Conservation (phyloP, 2,113 vertebrate species). For the Antechinus stuartii region DNA sequence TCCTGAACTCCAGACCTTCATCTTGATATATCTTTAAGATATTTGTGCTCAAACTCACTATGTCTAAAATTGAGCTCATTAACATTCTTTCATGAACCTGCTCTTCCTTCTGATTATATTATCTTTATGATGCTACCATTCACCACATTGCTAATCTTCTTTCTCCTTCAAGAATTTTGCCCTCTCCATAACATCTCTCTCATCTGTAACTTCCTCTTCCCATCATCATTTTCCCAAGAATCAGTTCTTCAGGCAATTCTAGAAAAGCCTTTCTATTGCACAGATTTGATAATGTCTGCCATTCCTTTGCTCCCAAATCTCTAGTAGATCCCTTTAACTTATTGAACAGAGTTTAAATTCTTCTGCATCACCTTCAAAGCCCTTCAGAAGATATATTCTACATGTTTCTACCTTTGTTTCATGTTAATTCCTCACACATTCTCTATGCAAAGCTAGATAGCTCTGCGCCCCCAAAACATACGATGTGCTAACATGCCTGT, state of each 20-base stretch:
- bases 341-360: not conserved
- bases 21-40: too few relatives aligned
- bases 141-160: not conserved
- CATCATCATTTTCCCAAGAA: not conserved
- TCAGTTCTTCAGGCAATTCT: not conserved
- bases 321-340: not conserved
- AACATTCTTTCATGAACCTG: not conserved
- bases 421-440: not conserved
- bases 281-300: not conserved
- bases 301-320: not conserved
- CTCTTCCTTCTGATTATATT: not conserved
- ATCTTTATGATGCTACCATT: not conserved
- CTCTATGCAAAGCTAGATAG: not conserved
- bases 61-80: not conserved
- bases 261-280: not conserved
- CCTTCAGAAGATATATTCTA: not conserved
- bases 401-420: not conserved
- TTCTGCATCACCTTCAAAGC: not conserved
- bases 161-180: not conserved
- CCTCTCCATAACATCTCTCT: not conserved
- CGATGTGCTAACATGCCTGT: too few relatives aligned
- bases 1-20: too few relatives aligned
- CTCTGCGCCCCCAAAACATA: not conserved
- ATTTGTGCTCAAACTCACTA: not conserved
- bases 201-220: not conserved